Conservation (phyloP, 2,888 invertebrate genomes). For the Alviniconcha strummeri region DNA sequence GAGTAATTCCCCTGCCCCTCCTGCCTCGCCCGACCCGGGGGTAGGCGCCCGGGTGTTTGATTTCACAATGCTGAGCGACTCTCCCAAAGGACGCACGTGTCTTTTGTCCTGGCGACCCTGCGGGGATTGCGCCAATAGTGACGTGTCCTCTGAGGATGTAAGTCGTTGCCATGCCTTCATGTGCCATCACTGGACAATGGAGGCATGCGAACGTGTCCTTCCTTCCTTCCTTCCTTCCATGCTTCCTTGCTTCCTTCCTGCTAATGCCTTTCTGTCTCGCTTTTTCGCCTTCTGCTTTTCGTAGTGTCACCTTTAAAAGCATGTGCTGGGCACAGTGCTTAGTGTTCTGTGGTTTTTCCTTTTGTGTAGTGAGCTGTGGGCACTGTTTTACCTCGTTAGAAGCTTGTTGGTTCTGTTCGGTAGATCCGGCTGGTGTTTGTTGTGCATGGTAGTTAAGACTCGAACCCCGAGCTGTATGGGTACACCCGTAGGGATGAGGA, state of each 20-base stretch:
- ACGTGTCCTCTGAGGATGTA: conserved; percentile 67
- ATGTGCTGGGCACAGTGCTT: no score
- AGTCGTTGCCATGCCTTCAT: conserved; percentile 1
- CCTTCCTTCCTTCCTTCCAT: conserved; percentile 12
- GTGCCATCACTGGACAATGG: background rate
- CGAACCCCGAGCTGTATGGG: no score
- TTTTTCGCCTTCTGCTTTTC: no score
- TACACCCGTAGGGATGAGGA: no score
- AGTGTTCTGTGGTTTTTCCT: no score
- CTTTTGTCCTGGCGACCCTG: conserved; percentile 69
- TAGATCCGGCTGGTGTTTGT: no score
- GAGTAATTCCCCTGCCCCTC: conserved; percentile 25
- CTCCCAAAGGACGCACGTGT: conserved; percentile 62
- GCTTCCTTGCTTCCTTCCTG: background rate
- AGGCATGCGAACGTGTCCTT: conserved; percentile 14
- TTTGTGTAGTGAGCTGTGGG: no score
- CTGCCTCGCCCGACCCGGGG: conserved; percentile 25
- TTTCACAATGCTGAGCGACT: conserved; percentile 60
- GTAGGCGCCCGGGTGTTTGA: conserved; percentile 59
- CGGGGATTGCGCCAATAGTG: conserved; percentile 65
- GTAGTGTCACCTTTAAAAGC: no score
- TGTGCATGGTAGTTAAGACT: no score
- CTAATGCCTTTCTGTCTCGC: background rate
- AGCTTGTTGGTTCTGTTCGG: no score
- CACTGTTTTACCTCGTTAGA: no score